phyloP scores from a whole-genome alignment of 2,888 invertebrate genomes.

The Tachina fera region DNA sequence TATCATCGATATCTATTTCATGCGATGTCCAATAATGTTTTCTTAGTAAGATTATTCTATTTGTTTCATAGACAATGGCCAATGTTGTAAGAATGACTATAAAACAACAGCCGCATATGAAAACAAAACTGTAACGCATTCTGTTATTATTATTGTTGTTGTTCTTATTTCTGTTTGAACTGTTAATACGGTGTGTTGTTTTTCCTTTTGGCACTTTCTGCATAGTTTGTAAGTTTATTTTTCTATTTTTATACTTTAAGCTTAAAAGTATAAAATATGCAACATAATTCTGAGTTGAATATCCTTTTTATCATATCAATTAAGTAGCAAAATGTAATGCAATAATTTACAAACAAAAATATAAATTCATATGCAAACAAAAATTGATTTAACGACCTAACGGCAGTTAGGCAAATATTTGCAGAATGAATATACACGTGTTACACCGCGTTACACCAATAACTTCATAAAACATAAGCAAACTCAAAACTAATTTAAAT shows the following conservation, averaged over 20 bases:
- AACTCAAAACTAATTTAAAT: too few species aligned
- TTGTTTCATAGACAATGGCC: slow-evolving; percentile 74
- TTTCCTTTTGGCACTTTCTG: background rate
- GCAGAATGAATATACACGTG: too few species aligned
- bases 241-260: background rate
- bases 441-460: too few species aligned
- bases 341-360: too few species aligned
- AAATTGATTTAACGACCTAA: too few species aligned
- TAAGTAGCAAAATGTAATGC: too few species aligned
- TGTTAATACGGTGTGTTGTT: background rate
- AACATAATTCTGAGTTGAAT: too few species aligned
- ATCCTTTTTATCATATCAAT: too few species aligned
- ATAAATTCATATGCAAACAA: too few species aligned
- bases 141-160: slow-evolving; percentile 13
- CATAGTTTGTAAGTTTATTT: background rate
- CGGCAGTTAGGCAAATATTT: too few species aligned
- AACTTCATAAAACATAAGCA: too few species aligned
- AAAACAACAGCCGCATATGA: slow-evolving; percentile 73
- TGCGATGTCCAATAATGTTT: slow-evolving; percentile 72
- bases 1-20: slow-evolving; percentile 62
- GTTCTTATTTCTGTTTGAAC: background rate
- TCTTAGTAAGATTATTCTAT: slow-evolving; percentile 74
- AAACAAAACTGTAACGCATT: slow-evolving; percentile 73
- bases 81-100: slow-evolving; percentile 73
- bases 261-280: too few species aligned